Evolutionary conservation across 2,113 vertebrate genomes (phyloP), one percentile per base, ranked within the genome.

Genomic region (Chiloscyllium plagiosum): DNA sequence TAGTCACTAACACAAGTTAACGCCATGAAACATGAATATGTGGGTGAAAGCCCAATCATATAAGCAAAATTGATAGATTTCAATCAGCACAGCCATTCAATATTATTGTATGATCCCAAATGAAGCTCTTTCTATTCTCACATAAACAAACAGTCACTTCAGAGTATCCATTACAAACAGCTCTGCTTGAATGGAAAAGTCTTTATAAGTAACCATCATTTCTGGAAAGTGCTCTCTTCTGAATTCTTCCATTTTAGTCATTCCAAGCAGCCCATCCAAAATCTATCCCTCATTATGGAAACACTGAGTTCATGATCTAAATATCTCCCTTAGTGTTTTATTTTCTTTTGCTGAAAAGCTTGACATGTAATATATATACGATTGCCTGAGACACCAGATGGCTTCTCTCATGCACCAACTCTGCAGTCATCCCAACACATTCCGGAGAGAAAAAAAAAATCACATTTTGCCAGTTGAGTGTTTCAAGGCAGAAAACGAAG

Each of bases 351-450:
- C 19, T 37, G 89, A 68, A 65, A 93, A 72, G 26, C 13, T 66
- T 95, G 94, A 76, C 68, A 72, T 22, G 89, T 33, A 52, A 52
- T 76, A 33, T 95, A 95, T 72, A 95, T 72, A 52, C 33, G 29
- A 95, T 37, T 95, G 69, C 17, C 68, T 52, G 69, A 72, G 94
- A 52, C 47, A 4, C 94, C 94, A 95, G 69, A 95, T 95, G 94
- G 24, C 4, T 52, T 95, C 68, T 33, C 69, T 72, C 94, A 95
- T 24, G 47, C 66, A 95, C 47, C 42, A 76, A 72, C 24, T 13
- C 42, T 76, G 61, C 89, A 93, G 89, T 66, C 61, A 66, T 66
- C 89, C 20, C 56, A 93, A 65, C 5, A 65, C 94, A 50, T 52
- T 95, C 94, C 94, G 52, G 42, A 95, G 33, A 95, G 72, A 33